Percentiles rank a stretch among this genome's conserved stretches.
Evolutionary conservation across 2,113 vertebrate species (phyloP).

Genomic region (Odontesthes bonariensis): DNA sequence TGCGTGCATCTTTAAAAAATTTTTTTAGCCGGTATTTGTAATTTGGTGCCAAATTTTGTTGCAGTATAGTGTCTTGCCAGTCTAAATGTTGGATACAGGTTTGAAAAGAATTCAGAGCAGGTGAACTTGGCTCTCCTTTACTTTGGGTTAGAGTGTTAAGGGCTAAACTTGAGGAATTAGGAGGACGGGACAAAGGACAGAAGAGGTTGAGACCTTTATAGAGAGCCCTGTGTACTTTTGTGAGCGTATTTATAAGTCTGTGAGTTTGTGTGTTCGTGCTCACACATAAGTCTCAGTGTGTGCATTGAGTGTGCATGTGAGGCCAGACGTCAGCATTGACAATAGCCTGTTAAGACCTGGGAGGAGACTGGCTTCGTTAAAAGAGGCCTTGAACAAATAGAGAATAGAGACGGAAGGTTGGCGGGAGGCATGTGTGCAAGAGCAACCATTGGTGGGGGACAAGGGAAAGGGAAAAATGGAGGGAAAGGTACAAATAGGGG

Average conservation of each 20-base stretch:
- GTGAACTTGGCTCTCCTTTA: slow-evolving; percentile 44
- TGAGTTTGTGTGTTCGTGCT: slow-evolving; percentile 30
- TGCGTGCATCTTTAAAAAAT: no score
- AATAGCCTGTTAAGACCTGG: slow-evolving; percentile 68
- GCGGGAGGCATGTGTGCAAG: slow-evolving; percentile 19
- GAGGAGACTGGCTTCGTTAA: slow-evolving; percentile 64
- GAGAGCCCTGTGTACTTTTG: slow-evolving; percentile 33
- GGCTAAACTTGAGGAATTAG: slow-evolving; percentile 37
- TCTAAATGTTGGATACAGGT: not conserved
- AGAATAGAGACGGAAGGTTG: slow-evolving; percentile 50
- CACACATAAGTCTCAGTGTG: slow-evolving; percentile 19
- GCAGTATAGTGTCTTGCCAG: not conserved
- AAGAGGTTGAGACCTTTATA: slow-evolving; percentile 46
- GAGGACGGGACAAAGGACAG: slow-evolving; percentile 49
- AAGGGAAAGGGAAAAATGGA: slow-evolving; percentile 6
- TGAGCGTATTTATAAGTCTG: slow-evolving; percentile 31
- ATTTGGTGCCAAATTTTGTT: not conserved
- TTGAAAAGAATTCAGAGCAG: slow-evolving; percentile 23
- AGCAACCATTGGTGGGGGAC: slow-evolving; percentile 6
- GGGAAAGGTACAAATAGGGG: slow-evolving; percentile 20
- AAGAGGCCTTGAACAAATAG: slow-evolving; percentile 76
- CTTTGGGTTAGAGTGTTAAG: slow-evolving; percentile 37
- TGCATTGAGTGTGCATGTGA: slow-evolving; percentile 33
- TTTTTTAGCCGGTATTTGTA: not conserved
- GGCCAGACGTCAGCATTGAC: slow-evolving; percentile 69